Percentiles rank a stretch among this genome's conserved stretches.
Conservation (phyloP, 30 jellyfish, hydroid and myxozoan genomes). For the Hydractinia symbiolongicarpus region DNA sequence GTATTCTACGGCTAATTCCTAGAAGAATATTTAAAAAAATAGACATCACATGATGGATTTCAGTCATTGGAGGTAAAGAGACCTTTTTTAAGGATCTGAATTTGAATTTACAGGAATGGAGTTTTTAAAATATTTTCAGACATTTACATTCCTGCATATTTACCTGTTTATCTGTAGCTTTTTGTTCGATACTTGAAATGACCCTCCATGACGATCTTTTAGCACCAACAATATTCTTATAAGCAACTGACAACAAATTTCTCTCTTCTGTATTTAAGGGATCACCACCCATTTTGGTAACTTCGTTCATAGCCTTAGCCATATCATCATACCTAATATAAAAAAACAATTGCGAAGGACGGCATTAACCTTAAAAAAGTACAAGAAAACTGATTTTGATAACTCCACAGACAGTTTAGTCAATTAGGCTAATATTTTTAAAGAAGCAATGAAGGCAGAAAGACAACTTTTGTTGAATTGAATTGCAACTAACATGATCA, state of each 20-base stretch:
- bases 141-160: background rate
- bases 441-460: too few species aligned
- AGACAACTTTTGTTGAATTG: too few species aligned
- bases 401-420: too few species aligned
- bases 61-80: too few species aligned
- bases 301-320: conserved; percentile 92
- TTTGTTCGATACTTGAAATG: conserved; percentile 68
- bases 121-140: too few species aligned
- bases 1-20: conserved; percentile 6
- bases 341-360: background rate
- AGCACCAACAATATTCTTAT: conserved; percentile 97
- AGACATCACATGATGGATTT: too few species aligned
- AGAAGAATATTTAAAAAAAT: background rate
- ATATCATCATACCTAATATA: conserved; percentile 75
- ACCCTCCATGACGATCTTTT: conserved; percentile 98
- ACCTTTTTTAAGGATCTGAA: too few species aligned
- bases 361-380: too few species aligned
- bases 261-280: conserved; percentile 83
- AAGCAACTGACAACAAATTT: conserved; percentile 93
- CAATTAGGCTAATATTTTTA: too few species aligned
- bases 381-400: too few species aligned
- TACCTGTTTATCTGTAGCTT: conserved; percentile 57
- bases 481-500: too few species aligned
- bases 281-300: conserved; percentile 68
- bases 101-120: too few species aligned